These are phyloP conservation scores for Glossosoma conforme DNA, from an alignment of 1,140 invertebrate genomes.

Conservation along the genomic window DNA sequence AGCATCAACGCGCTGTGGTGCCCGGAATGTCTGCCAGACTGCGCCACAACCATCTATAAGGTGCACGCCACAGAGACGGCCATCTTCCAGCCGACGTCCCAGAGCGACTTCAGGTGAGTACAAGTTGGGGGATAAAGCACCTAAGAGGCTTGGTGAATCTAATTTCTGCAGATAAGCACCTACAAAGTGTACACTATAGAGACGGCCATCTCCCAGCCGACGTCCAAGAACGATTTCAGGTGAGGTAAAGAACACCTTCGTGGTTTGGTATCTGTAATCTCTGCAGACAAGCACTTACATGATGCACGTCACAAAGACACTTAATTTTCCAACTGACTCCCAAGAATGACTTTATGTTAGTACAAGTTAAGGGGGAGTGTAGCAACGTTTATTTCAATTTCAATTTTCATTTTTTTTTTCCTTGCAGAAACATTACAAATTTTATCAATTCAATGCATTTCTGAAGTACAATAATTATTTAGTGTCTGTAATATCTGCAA, in stretches of 20 bases:
- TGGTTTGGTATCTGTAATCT: no score
- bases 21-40: slow-evolving; percentile 41
- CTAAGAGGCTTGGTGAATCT: no score
- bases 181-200: slow-evolving; percentile 29
- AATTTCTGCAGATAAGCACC: no score
- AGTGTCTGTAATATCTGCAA: no score
- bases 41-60: slow-evolving; percentile 39
- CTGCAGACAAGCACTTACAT: slow-evolving; percentile 37
- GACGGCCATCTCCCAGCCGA: neutral
- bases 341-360: no score
- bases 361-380: no score
- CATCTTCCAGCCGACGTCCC: neutral
- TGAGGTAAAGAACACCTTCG: neutral
- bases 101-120: neutral
- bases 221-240: neutral
- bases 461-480: no score
- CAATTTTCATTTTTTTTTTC: no score
- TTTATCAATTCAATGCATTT: no score
- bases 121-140: slow-evolving; percentile 1
- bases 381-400: no score
- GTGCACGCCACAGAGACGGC: slow-evolving; percentile 12
- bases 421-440: no score
- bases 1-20: slow-evolving; percentile 39
- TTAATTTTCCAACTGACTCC: neutral
- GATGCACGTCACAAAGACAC: slow-evolving; percentile 12